These are phyloP conservation scores for Sceloporus tristichus DNA, from an alignment of 2,113 vertebrate genomes.

Conservation along the genomic window DNA sequence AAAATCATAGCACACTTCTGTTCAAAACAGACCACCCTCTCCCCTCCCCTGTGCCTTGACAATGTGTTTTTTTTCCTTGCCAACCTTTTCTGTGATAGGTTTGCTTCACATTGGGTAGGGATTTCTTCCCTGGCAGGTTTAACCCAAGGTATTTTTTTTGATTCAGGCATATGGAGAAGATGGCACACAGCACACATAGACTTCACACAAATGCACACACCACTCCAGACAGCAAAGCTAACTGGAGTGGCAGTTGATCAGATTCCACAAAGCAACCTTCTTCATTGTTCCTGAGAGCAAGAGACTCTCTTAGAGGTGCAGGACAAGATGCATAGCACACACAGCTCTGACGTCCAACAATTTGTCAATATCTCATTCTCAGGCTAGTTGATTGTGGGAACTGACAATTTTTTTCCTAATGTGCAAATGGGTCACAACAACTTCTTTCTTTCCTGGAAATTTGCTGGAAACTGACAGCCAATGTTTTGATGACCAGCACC, in stretches of 20 bases:
- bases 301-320: too few relatives aligned
- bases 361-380: background rate
- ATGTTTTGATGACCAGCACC: too few relatives aligned
- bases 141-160: background rate
- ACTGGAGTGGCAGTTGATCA: background rate
- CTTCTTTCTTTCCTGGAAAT: too few relatives aligned
- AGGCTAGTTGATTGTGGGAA: too few relatives aligned
- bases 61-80: background rate
- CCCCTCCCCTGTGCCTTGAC: background rate
- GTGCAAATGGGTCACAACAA: too few relatives aligned
- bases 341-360: background rate
- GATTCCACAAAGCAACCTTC: background rate
- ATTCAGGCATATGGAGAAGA: background rate
- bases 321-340: too few relatives aligned
- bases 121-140: background rate
- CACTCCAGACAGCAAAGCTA: background rate
- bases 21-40: background rate
- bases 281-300: background rate
- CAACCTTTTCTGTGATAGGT: background rate
- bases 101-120: background rate
- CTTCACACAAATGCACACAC: background rate
- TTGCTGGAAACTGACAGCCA: too few relatives aligned
- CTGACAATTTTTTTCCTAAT: too few relatives aligned
- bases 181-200: background rate
- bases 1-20: slow-evolving; percentile 16